Evolutionary conservation across 2,888 invertebrate genomes (phyloP).

Genomic region (Trissolcus brochymenae): DNA sequence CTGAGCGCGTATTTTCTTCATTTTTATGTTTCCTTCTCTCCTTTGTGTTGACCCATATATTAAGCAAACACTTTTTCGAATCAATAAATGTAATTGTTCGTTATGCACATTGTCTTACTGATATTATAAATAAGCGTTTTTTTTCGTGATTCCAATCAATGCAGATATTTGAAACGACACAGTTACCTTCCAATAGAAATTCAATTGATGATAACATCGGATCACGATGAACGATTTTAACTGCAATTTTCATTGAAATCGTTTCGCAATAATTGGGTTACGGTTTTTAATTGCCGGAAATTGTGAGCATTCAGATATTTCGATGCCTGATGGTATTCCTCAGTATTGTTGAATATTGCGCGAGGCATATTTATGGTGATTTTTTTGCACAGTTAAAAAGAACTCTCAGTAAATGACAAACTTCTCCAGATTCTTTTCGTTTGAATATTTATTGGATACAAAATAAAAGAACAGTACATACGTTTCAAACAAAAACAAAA

Average conservation of each 20-base stretch:
- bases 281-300: background rate
- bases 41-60: conserved; percentile 8
- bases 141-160: conserved; percentile 4
- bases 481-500: no score
- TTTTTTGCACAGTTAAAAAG: no score
- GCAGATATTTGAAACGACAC: background rate
- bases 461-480: no score
- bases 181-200: background rate
- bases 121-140: background rate
- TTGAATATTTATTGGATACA: no score
- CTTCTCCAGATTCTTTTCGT: no score
- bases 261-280: conserved; percentile 5
- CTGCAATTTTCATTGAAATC: background rate
- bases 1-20: background rate
- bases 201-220: background rate
- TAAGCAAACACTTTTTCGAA: background rate
- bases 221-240: background rate
- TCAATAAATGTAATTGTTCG: background rate
- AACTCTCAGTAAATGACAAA: no score
- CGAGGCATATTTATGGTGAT: no score
- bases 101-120: background rate
- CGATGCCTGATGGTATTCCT: no score
- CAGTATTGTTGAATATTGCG: no score
- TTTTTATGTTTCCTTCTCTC: conserved; percentile 4
- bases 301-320: no score